Percentiles rank a stretch among this genome's conserved stretches.
phyloP scores from a whole-genome alignment of 2,113 vertebrate species.

The Columba livia region DNA sequence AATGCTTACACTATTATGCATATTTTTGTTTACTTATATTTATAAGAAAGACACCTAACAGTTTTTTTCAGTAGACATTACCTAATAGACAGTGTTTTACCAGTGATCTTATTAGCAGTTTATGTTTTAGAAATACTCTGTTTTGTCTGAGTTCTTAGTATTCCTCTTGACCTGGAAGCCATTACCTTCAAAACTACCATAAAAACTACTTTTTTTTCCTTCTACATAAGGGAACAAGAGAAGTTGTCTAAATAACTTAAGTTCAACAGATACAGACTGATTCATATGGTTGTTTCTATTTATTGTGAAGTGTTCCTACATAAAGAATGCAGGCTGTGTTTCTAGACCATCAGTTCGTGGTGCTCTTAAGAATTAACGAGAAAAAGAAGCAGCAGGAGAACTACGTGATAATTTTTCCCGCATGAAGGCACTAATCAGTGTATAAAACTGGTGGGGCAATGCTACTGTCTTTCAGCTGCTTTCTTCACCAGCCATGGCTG shows the following conservation, averaged over 20 bases:
- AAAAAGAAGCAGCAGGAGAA: background rate
- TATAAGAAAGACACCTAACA: background rate
- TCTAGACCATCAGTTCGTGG: background rate
- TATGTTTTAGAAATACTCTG: background rate
- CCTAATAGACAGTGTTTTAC: background rate
- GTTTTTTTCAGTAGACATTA: background rate
- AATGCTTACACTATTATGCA: background rate
- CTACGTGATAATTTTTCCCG: background rate
- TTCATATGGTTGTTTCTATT: background rate
- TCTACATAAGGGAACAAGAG: background rate
- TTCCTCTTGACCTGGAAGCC: background rate
- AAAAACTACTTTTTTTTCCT: background rate
- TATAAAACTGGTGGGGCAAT: background rate
- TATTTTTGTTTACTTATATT: background rate
- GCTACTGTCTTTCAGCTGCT: background rate
- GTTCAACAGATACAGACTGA: background rate
- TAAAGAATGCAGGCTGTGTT: background rate
- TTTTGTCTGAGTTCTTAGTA: background rate
- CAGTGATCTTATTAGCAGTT: background rate
- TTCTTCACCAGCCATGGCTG: fast-evolving
- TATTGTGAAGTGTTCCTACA: background rate
- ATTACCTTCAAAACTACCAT: background rate
- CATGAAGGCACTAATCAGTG: background rate
- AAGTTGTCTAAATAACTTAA: background rate
- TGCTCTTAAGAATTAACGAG: background rate